These are phyloP conservation scores for Salpingus planirostris DNA, from an alignment of 2,888 invertebrate species.

Conservation along the genomic window DNA sequence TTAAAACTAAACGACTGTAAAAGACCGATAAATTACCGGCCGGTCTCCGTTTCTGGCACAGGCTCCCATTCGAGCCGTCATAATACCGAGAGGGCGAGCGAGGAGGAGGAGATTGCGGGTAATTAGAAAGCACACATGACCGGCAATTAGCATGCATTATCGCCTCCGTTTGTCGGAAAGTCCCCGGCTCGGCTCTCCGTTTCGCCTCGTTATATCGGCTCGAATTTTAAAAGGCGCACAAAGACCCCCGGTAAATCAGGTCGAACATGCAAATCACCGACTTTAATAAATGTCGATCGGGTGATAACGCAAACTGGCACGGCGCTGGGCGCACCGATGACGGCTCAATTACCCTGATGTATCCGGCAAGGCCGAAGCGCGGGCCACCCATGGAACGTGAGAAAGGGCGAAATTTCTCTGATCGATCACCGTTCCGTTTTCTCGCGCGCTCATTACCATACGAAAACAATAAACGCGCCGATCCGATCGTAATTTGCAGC, in stretches of 20 bases:
- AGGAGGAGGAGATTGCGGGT: constrained; percentile 18
- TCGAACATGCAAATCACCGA: not conserved
- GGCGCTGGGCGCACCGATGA: no score
- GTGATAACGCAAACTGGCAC: no score
- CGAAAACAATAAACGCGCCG: no score
- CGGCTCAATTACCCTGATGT: constrained; percentile 26
- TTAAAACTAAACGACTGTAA: constrained; percentile 18
- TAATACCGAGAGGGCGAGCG: no score
- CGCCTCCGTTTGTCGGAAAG: constrained; percentile 22
- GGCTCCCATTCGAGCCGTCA: no score
- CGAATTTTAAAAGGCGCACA: no score
- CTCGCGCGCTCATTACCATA: no score
- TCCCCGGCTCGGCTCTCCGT: not conserved
- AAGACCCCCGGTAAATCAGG: no score
- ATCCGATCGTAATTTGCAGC: no score
- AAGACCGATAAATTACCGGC: constrained; percentile 19
- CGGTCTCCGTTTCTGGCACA: constrained; percentile 6
- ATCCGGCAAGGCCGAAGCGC: constrained; percentile 7
- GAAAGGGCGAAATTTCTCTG: no score
- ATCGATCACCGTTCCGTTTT: no score
- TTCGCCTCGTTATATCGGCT: no score
- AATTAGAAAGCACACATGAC: constrained; percentile 25
- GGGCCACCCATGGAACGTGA: not conserved
- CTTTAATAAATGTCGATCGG: constrained; percentile 3
- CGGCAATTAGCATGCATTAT: constrained; percentile 24